Percentiles rank a stretch among this genome's conserved stretches.
Conservation (phyloP, 2,797 vertebrate genomes). For the Sebastes oblongus region DNA sequence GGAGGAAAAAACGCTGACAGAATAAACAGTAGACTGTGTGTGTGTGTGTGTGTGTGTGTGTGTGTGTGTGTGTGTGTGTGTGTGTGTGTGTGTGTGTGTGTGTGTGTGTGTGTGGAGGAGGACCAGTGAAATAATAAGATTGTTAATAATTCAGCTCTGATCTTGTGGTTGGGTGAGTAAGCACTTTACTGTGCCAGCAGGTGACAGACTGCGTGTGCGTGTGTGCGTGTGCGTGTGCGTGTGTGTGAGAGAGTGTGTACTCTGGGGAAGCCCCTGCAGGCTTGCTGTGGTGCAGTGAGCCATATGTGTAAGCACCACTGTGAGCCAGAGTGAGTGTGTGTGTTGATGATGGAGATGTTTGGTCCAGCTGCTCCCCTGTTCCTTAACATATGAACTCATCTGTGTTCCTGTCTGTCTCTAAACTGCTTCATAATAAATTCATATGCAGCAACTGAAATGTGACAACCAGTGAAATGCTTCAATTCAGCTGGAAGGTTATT, state of each 20-base stretch:
- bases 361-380: conserved; percentile 24
- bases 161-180: conserved; percentile 52
- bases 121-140: conserved; percentile 47
- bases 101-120: not conserved
- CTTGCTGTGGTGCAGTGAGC: conserved; percentile 8
- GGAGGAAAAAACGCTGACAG: not conserved
- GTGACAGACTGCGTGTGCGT: conserved; percentile 6
- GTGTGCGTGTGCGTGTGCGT: not conserved
- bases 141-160: conserved; percentile 49
- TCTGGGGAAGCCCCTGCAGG: conserved; percentile 3
- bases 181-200: conserved; percentile 30
- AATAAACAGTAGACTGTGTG: not conserved
- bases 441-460: not conserved
- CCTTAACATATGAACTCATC: conserved; percentile 12
- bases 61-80: not conserved
- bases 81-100: not conserved
- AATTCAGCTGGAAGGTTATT: not conserved
- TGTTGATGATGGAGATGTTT: not conserved
- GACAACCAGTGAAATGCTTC: not conserved
- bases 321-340: not conserved
- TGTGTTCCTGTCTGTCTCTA: not conserved
- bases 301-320: conserved; percentile 12
- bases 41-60: not conserved
- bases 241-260: not conserved
- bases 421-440: conserved; percentile 38